phyloP scores from a whole-genome alignment of 2,797 vertebrate genomes.

The Eleutherodactylus coqui region DNA sequence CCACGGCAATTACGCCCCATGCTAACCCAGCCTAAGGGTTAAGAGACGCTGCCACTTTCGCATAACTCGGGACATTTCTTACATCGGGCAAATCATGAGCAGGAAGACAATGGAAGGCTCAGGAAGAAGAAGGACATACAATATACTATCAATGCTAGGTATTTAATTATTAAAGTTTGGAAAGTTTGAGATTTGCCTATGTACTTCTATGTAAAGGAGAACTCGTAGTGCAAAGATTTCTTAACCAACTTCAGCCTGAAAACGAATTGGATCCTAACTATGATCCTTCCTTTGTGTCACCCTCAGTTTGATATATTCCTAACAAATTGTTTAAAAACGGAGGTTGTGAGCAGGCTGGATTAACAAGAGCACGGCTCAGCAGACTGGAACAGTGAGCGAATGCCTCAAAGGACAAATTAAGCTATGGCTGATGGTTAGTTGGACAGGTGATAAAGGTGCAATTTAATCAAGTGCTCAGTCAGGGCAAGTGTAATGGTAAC shows the following conservation, averaged over 20 bases:
- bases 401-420: constrained; percentile 52
- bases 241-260: neutral
- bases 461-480: constrained; percentile 51
- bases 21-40: no score
- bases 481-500: constrained; percentile 15
- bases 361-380: constrained; percentile 30
- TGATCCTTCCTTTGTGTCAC: neutral
- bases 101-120: neutral
- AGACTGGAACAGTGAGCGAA: constrained; percentile 44
- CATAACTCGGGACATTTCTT: no score
- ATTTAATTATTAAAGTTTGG: neutral
- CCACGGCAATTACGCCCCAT: no score
- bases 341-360: constrained; percentile 16
- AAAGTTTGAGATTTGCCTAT: neutral
- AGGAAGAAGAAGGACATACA: neutral
- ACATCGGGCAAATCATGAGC: neutral
- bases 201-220: neutral
- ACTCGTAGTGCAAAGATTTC: neutral
- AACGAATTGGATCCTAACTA: neutral
- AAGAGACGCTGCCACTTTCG: no score
- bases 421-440: constrained; percentile 39
- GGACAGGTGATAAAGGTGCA: constrained; percentile 58
- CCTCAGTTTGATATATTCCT: constrained; percentile 31
- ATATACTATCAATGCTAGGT: neutral
- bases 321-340: constrained; percentile 32